phyloP scores from a whole-genome alignment of 2,888 invertebrate species.

The Drosophila dives region DNA sequence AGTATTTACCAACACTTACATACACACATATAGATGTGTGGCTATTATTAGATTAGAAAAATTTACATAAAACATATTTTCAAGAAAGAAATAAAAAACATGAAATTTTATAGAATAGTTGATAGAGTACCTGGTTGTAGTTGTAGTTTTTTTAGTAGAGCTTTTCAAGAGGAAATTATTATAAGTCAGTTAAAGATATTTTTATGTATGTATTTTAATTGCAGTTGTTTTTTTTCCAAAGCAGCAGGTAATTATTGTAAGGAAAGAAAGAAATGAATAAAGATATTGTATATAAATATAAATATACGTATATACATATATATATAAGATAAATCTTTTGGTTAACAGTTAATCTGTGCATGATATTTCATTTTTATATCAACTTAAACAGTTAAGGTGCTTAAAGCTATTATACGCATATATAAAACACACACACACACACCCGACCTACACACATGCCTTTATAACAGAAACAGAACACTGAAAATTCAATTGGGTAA shows the following conservation, averaged over 20 bases:
- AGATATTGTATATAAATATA: slow-evolving; percentile 27
- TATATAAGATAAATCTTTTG: slow-evolving; percentile 16
- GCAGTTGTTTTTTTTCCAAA: slow-evolving; percentile 56
- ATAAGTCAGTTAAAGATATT: slow-evolving; percentile 27
- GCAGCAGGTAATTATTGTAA: slow-evolving; percentile 59
- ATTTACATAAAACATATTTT: slow-evolving; percentile 16
- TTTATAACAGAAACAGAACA: slow-evolving; percentile 4
- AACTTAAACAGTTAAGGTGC: slow-evolving; percentile 13
- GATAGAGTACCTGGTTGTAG: slow-evolving; percentile 82
- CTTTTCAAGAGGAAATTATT: slow-evolving; percentile 64
- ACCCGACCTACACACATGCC: background rate
- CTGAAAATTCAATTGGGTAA: slow-evolving; percentile 11
- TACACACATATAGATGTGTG: background rate
- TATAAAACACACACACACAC: background rate
- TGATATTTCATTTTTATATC: slow-evolving; percentile 10
- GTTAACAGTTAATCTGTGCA: slow-evolving; percentile 35
- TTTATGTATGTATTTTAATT: slow-evolving; percentile 54
- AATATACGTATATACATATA: slow-evolving; percentile 10
- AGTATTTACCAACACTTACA: slow-evolving; percentile 24
- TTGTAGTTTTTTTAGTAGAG: slow-evolving; percentile 85
- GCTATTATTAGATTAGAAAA: slow-evolving; percentile 26
- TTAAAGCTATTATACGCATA: slow-evolving; percentile 21
- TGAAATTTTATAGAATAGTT: slow-evolving; percentile 20
- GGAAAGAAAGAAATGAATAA: slow-evolving; percentile 49
- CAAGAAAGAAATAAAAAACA: background rate